These are phyloP conservation scores for Hemicordylus capensis DNA, from an alignment of 2,113 vertebrate genomes.

Conservation along the genomic window DNA sequence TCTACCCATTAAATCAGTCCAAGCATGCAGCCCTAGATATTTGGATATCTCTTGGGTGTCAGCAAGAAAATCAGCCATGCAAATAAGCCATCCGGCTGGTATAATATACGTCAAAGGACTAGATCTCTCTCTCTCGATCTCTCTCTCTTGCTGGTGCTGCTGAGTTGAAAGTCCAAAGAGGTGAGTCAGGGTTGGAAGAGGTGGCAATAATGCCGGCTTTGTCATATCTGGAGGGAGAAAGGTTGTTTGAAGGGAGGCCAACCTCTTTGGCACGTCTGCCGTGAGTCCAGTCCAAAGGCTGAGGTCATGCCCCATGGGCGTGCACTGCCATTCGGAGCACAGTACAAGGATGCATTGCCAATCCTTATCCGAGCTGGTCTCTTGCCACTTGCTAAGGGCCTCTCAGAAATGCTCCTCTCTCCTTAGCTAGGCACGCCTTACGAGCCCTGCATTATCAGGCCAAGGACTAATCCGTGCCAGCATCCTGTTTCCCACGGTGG, in stretches of 20 bases:
- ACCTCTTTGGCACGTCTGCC: background rate
- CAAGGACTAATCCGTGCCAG: too few relatives aligned
- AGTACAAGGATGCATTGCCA: background rate
- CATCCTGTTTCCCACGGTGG: too few relatives aligned
- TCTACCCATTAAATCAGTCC: background rate
- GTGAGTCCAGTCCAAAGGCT: background rate
- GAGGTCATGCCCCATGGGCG: too few relatives aligned
- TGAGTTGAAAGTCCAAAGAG: constrained; percentile 54
- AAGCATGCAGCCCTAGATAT: background rate
- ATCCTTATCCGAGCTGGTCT: too few relatives aligned
- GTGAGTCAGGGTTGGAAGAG: background rate
- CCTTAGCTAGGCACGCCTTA: too few relatives aligned
- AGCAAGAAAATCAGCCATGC: background rate
- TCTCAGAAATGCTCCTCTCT: too few relatives aligned
- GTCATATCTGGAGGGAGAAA: background rate
- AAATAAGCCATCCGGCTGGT: background rate
- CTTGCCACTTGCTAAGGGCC: too few relatives aligned
- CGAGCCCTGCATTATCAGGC: too few relatives aligned
- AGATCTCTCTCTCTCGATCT: too few relatives aligned
- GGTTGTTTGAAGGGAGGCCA: background rate
- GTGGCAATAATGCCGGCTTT: background rate
- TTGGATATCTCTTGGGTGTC: background rate
- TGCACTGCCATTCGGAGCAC: background rate
- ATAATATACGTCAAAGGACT: background rate
- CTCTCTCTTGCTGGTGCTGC: too few relatives aligned